Evolutionary conservation across 2,113 vertebrate genomes (phyloP).

Genomic region (Oenanthe oenanthe): DNA sequence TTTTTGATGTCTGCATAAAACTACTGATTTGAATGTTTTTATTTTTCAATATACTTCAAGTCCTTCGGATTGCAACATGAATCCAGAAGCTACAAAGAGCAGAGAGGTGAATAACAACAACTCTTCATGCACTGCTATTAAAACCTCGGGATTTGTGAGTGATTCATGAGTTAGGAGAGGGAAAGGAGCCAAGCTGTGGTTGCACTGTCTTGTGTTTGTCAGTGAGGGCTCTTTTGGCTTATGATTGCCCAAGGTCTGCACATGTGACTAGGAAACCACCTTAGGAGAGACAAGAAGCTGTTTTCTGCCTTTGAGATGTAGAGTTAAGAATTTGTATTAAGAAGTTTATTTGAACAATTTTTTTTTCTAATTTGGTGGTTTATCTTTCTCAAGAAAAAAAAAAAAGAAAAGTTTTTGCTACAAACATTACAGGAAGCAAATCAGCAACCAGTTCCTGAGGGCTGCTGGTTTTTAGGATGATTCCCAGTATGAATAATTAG

Average conservation of each 20-base stretch:
- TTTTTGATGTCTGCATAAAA: not conserved
- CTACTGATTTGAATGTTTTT: not conserved
- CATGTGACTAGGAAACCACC: not conserved
- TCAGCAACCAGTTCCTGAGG: not conserved
- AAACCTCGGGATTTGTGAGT: not conserved
- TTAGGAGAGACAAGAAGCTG: not conserved
- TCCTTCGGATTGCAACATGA: not conserved
- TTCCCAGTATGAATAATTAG: not conserved
- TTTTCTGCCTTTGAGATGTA: not conserved
- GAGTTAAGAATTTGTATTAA: not conserved
- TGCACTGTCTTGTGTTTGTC: not conserved
- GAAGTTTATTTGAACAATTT: not conserved
- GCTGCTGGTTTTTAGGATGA: not conserved
- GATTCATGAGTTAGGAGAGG: not conserved
- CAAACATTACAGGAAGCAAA: not conserved
- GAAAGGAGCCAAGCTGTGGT: not conserved
- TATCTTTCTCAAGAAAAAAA: not conserved
- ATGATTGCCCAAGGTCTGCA: not conserved
- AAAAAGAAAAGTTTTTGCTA: not conserved
- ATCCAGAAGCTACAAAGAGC: not conserved
- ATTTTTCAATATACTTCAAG: not conserved
- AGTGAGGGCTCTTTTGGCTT: not conserved
- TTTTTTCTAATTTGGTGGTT: not conserved
- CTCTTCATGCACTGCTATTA: not conserved
- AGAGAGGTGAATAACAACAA: not conserved